Evolutionary conservation across 2,113 vertebrate genomes (phyloP).

Genomic region (Xenopus tropicalis): UCB_Xtro_10.0 CM004446.2:93827001-93827500

Average conservation of each 20-base stretch:
- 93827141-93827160: too few species aligned
- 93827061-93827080: background rate
- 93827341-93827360: slow-evolving; percentile 91
- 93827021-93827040: background rate
- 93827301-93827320: slow-evolving; percentile 74
- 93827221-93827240: too few species aligned
- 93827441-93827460: slow-evolving; percentile 54
- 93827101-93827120: too few species aligned
- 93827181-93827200: too few species aligned
- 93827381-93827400: slow-evolving; percentile 69
- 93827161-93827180: too few species aligned
- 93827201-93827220: too few species aligned
- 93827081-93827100: background rate
- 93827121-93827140: too few species aligned
- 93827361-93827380: slow-evolving; percentile 76
- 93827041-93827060: background rate
- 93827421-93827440: slow-evolving; percentile 68
- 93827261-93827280: too few species aligned
- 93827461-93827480: slow-evolving; percentile 68
- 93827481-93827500: too few species aligned
- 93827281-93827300: slow-evolving; percentile 75
- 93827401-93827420: slow-evolving; percentile 71
- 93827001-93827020: too few species aligned
- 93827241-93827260: too few species aligned
- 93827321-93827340: slow-evolving; percentile 88